phyloP scores from a whole-genome alignment of 2,113 vertebrate genomes.

The Carassius carassius region DNA sequence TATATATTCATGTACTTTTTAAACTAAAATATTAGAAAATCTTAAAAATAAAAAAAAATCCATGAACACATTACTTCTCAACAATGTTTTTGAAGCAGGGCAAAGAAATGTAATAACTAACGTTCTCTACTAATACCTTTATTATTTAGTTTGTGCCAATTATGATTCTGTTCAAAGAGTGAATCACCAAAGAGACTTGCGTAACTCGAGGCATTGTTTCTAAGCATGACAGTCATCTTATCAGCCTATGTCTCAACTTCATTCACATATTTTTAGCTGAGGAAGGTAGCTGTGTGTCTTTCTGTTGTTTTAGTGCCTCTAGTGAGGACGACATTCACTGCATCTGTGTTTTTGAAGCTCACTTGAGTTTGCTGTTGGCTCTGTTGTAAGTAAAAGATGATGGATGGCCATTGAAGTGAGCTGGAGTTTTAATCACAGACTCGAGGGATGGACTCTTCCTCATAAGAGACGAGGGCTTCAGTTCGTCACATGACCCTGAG shows the following conservation, averaged over 20 bases:
- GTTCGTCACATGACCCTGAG: constrained; percentile 78
- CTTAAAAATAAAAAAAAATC: too few relatives aligned
- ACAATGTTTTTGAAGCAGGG: too few relatives aligned
- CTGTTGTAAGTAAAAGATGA: constrained; percentile 77
- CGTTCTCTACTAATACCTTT: too few relatives aligned
- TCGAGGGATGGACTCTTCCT: constrained; percentile 93
- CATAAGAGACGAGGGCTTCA: constrained; percentile 88
- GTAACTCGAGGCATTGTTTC: background rate
- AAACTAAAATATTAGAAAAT: too few relatives aligned
- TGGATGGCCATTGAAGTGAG: constrained; percentile 77
- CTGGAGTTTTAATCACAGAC: constrained; percentile 85
- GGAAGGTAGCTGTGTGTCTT: background rate
- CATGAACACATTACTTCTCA: too few relatives aligned
- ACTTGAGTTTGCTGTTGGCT: constrained; percentile 92
- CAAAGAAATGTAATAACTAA: too few relatives aligned
- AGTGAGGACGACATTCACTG: background rate
- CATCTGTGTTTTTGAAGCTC: constrained; percentile 29
- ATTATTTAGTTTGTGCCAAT: background rate
- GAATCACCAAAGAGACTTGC: background rate
- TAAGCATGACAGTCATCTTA: background rate
- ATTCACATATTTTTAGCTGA: background rate
- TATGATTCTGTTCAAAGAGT: background rate
- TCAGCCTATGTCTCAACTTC: background rate
- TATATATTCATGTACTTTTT: too few relatives aligned
- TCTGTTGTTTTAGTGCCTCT: background rate